phyloP scores from a whole-genome alignment of 2,113 vertebrate genomes.

The Herpetotheres cachinnans region DNA sequence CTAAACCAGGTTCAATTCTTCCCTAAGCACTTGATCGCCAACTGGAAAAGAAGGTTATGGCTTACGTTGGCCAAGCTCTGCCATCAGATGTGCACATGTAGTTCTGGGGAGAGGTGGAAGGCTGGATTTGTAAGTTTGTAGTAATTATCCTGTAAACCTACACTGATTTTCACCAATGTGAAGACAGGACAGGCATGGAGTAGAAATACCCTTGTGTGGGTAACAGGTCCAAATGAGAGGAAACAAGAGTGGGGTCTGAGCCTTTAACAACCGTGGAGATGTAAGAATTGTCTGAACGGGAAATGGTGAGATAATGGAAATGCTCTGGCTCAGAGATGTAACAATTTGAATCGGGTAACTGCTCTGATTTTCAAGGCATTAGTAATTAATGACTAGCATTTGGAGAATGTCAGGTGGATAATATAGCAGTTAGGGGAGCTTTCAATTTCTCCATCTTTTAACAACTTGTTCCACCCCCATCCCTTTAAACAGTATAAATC shows the following conservation, averaged over 20 bases:
- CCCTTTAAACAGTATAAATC: constrained; percentile 30
- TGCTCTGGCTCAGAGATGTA: neutral
- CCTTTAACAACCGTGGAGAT: neutral
- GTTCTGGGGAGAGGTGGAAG: neutral
- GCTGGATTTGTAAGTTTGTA: neutral
- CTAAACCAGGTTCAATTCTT: neutral
- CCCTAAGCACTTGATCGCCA: neutral
- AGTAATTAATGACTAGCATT: constrained; percentile 47
- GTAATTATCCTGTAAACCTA: neutral
- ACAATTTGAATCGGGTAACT: neutral
- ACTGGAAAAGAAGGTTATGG: neutral
- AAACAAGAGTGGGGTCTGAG: neutral
- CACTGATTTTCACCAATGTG: neutral
- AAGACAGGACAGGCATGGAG: neutral
- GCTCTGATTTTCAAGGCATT: constrained; percentile 10
- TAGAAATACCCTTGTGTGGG: neutral
- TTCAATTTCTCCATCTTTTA: constrained; percentile 46
- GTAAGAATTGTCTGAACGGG: neutral
- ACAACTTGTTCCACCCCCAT: neutral
- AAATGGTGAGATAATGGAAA: constrained; percentile 11
- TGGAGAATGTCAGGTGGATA: constrained; percentile 28
- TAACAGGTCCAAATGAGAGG: neutral
- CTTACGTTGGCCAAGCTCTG: neutral
- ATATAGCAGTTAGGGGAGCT: constrained; percentile 23
- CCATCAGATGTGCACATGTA: neutral